Evolutionary conservation across 2,888 invertebrate genomes (phyloP).

Genomic region (Xylota segnis): DNA sequence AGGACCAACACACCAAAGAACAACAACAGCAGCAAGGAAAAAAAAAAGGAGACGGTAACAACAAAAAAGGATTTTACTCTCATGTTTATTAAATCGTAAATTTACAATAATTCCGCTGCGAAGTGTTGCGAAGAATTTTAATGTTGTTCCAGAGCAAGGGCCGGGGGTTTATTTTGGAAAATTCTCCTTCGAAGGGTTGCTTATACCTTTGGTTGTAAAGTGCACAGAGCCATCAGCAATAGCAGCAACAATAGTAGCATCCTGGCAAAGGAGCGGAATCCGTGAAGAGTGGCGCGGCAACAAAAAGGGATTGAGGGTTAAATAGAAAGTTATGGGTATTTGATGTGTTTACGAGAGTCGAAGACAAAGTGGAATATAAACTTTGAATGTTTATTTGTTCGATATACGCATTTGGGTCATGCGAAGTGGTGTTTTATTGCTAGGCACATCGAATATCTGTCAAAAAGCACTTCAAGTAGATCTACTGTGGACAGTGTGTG

Average conservation of each 20-base stretch:
- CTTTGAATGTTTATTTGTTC: slow-evolving; percentile 67
- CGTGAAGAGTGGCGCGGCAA: slow-evolving; percentile 32
- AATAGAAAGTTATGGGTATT: slow-evolving; percentile 74
- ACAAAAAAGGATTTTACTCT: slow-evolving; percentile 71
- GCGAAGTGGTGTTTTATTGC: slow-evolving; percentile 15
- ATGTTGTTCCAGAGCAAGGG: slow-evolving; percentile 46
- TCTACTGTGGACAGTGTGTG: not conserved
- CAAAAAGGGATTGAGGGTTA: slow-evolving; percentile 60
- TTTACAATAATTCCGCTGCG: slow-evolving; percentile 74
- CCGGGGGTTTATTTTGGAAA: slow-evolving; percentile 29
- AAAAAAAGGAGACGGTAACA: slow-evolving; percentile 7
- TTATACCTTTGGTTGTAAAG: slow-evolving; percentile 59
- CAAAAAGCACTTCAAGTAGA: slow-evolving; percentile 12
- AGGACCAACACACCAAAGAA: slow-evolving; percentile 24
- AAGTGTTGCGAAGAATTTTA: slow-evolving; percentile 76
- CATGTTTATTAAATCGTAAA: slow-evolving; percentile 77
- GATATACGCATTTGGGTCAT: slow-evolving; percentile 54
- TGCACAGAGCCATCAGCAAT: slow-evolving; percentile 42
- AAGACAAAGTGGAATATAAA: slow-evolving; percentile 67
- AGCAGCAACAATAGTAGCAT: slow-evolving; percentile 20
- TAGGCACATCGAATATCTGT: slow-evolving; percentile 7
- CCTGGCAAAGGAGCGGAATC: slow-evolving; percentile 12
- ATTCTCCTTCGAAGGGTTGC: slow-evolving; percentile 57
- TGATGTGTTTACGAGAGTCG: slow-evolving; percentile 72
- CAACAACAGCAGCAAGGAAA: slow-evolving; percentile 24